Percentiles rank a stretch among this genome's conserved stretches.
Evolutionary conservation across 92 coral and sea anemone species (phyloP).

Genomic region (Epizoanthus ramosus): DNA sequence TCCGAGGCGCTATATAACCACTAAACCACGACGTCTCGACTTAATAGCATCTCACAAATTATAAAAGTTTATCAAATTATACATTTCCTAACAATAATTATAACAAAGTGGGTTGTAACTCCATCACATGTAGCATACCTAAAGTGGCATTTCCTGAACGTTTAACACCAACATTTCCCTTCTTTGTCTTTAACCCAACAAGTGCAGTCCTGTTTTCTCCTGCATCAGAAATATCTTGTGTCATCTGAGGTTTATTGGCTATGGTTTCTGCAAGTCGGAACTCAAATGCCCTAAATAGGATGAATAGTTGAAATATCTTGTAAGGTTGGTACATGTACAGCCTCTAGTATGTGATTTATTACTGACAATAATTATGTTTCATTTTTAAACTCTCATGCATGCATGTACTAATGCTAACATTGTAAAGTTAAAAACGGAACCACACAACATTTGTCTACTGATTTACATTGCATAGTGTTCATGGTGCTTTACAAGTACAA

Average conservation of each 20-base stretch:
- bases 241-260: conserved; percentile 34
- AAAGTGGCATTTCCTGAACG: conserved; percentile 73
- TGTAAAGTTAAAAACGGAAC: too few relatives aligned
- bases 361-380: too few relatives aligned
- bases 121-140: conserved; percentile 48
- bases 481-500: too few relatives aligned
- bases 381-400: too few relatives aligned
- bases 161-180: conserved; percentile 74
- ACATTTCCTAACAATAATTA: background rate
- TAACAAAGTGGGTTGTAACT: background rate
- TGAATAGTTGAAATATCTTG: background rate
- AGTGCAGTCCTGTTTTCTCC: conserved; percentile 71
- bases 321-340: background rate
- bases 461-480: too few relatives aligned
- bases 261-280: conserved; percentile 73
- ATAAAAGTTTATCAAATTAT: background rate
- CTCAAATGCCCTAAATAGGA: conserved; percentile 80
- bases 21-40: too few relatives aligned
- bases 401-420: too few relatives aligned
- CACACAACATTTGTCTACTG: too few relatives aligned
- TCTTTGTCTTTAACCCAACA: conserved; percentile 83
- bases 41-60: too few relatives aligned
- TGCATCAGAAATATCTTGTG: conserved; percentile 22
- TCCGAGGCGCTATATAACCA: too few relatives aligned
- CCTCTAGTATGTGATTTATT: too few relatives aligned